A percentile compares a stretch with the other conserved stretches of the same genome.
These are phyloP conservation scores for Rhagologus leucostigma DNA, from an alignment of 2,113 vertebrate species.

Conservation along the genomic window DNA sequence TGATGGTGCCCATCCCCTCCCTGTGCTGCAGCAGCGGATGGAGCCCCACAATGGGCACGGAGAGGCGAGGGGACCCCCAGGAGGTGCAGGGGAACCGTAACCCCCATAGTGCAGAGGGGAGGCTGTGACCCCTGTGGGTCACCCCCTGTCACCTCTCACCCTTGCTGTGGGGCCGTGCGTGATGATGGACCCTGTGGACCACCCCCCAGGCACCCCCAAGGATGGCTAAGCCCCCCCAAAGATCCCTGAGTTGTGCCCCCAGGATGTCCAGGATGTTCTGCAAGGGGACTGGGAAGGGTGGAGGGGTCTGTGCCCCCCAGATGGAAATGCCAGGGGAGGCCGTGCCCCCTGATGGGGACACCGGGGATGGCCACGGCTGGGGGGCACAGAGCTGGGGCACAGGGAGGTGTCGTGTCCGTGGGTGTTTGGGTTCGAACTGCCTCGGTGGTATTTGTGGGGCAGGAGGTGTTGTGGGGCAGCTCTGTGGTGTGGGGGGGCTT, in stretches of 20 bases:
- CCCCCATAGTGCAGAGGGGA: background rate
- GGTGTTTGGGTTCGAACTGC: background rate
- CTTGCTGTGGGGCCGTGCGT: rapidly evolving
- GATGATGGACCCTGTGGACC: background rate
- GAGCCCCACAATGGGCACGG: background rate
- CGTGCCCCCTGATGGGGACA: rapidly evolving
- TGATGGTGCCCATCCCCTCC: background rate
- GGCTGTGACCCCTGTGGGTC: background rate
- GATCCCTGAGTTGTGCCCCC: background rate
- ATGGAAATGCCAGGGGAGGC: background rate
- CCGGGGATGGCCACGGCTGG: rapidly evolving
- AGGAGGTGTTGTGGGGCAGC: background rate
- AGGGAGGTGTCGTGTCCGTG: rapidly evolving
- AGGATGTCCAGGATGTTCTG: background rate
- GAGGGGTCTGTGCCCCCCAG: background rate
- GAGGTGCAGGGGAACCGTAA: background rate
- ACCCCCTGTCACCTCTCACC: too few species aligned
- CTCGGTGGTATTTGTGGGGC: rapidly evolving
- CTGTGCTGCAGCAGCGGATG: background rate
- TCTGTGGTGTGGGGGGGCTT: background rate
- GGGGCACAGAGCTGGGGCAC: background rate
- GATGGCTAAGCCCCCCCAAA: background rate
- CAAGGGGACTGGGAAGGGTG: rapidly evolving
- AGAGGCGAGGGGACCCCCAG: too few species aligned
- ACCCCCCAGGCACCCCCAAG: background rate